Evolutionary conservation across 2,888 invertebrate species (phyloP).

Genomic region (Strigamia crassipes): DNA sequence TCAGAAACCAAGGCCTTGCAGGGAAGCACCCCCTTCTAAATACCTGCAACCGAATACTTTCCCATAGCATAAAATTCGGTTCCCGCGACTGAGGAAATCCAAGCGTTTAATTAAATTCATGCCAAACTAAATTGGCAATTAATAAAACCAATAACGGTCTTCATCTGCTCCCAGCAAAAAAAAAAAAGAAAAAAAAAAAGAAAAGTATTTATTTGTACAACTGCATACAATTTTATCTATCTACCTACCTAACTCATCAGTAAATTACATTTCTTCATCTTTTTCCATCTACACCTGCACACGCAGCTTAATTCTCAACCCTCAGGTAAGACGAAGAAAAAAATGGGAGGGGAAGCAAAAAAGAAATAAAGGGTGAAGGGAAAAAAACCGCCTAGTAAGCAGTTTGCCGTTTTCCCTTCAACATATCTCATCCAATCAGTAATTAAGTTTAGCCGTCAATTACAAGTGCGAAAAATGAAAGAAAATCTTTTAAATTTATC

Average conservation of each 20-base stretch:
- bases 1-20: too few relatives aligned
- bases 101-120: not conserved
- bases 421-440: constrained; percentile 14
- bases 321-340: constrained; percentile 7
- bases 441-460: constrained; percentile 23
- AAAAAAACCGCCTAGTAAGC: not conserved
- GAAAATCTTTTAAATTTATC: not conserved
- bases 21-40: too few relatives aligned
- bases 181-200: not conserved
- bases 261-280: constrained; percentile 12
- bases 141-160: not conserved
- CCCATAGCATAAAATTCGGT: too few relatives aligned
- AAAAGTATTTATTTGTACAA: not conserved
- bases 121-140: not conserved
- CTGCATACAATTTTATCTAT: not conserved
- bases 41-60: too few relatives aligned
- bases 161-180: not conserved
- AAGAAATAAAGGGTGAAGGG: not conserved
- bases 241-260: not conserved
- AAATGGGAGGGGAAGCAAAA: not conserved
- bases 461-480: not conserved
- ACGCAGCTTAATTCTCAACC: constrained; percentile 35
- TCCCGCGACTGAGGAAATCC: too few relatives aligned
- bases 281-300: constrained; percentile 25
- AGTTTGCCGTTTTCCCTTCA: not conserved